Evolutionary conservation across 64 coral and sea anemone genomes (phyloP).

Genomic region (Montipora efflorescens): DNA sequence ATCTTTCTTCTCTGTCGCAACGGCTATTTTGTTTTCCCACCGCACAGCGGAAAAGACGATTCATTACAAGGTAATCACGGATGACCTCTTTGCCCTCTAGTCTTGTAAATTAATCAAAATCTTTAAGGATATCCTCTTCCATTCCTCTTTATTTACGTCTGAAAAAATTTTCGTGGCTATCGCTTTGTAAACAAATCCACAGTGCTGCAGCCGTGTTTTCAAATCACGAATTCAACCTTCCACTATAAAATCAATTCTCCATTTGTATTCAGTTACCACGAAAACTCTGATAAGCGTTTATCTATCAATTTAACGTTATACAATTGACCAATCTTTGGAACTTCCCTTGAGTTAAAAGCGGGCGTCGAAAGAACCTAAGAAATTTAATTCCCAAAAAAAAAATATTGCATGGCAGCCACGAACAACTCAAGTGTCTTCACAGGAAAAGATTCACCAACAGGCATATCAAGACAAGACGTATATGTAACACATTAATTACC

Average conservation of each 20-base stretch:
- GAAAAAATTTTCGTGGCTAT: constrained; percentile 20
- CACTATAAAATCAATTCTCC: background rate
- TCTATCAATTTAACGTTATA: constrained; percentile 33
- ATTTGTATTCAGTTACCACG: constrained; percentile 1
- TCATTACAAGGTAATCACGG: constrained; percentile 72
- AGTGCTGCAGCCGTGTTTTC: background rate
- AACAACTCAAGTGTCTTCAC: constrained; percentile 14
- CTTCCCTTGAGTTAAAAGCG: background rate
- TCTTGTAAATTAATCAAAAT: constrained; percentile 68
- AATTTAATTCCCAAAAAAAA: constrained; percentile 20
- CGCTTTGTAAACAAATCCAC: constrained; percentile 28
- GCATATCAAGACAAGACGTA: constrained; percentile 4
- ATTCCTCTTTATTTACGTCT: constrained; percentile 54
- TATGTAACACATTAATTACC: constrained; percentile 76
- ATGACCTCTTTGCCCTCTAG: constrained; percentile 90
- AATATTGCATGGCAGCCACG: constrained; percentile 7
- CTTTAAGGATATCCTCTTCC: constrained; percentile 80
- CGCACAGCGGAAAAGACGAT: constrained; percentile 8
- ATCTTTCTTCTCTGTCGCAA: background rate
- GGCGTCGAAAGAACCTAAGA: background rate
- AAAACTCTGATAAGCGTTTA: constrained; percentile 2
- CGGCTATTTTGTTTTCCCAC: background rate
- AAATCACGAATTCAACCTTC: constrained; percentile 10
- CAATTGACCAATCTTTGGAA: background rate
- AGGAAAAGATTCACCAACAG: constrained; percentile 33